Conservation (phyloP, 2,888 invertebrate genomes). For the Pseudococcus jackbeardsleyi region DNA sequence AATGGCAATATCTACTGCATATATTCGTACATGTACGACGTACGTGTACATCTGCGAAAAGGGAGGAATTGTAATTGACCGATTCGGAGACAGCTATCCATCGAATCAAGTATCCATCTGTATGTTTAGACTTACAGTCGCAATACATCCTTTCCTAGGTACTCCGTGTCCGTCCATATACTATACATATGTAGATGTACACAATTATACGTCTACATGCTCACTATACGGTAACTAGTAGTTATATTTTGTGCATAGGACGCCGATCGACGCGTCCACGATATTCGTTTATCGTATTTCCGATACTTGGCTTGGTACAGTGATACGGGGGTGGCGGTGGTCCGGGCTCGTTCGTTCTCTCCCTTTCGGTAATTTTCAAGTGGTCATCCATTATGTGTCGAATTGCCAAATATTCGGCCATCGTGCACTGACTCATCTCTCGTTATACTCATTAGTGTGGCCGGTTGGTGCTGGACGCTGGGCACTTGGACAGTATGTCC, state of each 20-base stretch:
- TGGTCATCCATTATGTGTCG: slow-evolving; percentile 54
- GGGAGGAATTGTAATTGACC: slow-evolving; percentile 55
- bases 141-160: background rate
- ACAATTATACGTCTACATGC: no score
- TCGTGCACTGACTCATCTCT: slow-evolving; percentile 57
- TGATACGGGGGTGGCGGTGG: background rate
- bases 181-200: background rate
- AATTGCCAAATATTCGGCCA: slow-evolving; percentile 17
- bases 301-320: background rate
- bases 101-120: slow-evolving; percentile 47
- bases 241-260: background rate
- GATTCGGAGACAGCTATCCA: slow-evolving; percentile 56
- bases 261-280: background rate
- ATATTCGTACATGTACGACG: background rate
- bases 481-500: background rate
- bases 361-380: slow-evolving; percentile 53
- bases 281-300: slow-evolving; percentile 24
- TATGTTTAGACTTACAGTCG: slow-evolving; percentile 23
- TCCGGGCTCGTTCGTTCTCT: background rate
- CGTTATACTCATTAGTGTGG: background rate
- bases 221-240: background rate
- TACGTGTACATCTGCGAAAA: slow-evolving; percentile 14
- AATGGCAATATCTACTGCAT: slow-evolving; percentile 17
- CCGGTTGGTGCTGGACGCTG: background rate
- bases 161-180: no score